Conservation (phyloP, 2,113 vertebrate species). For the Grallaria varia region DNA sequence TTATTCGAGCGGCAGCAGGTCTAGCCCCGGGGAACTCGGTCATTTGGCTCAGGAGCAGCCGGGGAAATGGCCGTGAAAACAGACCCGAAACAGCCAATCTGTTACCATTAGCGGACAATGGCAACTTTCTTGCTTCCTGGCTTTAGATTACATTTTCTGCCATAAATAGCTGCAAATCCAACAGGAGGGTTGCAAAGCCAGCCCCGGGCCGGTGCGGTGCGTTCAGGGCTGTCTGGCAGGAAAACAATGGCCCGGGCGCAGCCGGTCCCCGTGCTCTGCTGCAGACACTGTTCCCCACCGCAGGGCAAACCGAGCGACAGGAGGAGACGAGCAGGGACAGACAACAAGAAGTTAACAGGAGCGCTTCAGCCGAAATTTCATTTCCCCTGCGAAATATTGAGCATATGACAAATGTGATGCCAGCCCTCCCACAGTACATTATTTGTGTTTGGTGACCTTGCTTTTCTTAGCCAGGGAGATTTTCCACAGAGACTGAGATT, state of each 20-base stretch:
- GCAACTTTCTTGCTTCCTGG: neutral
- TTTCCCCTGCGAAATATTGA: neutral
- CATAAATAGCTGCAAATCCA: neutral
- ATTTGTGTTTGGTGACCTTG: neutral
- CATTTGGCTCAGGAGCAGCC: neutral
- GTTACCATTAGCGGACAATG: neutral
- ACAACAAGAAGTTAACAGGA: neutral
- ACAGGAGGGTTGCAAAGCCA: neutral
- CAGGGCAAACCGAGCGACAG: neutral
- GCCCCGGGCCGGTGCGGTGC: neutral
- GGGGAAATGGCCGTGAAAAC: neutral
- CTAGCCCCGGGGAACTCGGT: neutral
- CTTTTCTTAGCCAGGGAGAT: neutral
- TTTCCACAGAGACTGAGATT: neutral
- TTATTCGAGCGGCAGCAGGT: neutral
- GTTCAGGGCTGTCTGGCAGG: neutral
- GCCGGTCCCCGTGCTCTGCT: conserved; percentile 16
- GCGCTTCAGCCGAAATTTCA: neutral
- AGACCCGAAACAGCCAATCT: neutral
- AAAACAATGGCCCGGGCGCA: neutral
- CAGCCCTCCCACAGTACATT: neutral
- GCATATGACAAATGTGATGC: neutral
- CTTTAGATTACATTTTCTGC: neutral
- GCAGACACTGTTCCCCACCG: neutral
- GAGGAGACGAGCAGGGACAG: neutral